Conservation (phyloP, 2,888 invertebrate genomes). For the Tipula confusa region DNA sequence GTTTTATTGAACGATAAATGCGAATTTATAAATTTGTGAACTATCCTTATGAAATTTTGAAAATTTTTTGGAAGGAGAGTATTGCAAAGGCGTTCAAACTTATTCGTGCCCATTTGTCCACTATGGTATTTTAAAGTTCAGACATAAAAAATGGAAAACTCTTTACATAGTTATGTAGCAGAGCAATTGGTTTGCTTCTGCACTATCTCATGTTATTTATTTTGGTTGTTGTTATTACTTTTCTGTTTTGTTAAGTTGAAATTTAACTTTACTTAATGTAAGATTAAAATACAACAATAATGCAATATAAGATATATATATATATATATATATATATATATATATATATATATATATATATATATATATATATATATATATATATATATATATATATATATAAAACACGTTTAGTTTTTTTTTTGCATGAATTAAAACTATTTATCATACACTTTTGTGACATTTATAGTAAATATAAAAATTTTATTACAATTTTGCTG, state of each 20-base stretch:
- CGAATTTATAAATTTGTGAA: too few species aligned
- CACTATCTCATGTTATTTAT: background rate
- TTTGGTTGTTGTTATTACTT: background rate
- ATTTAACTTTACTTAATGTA: constrained; percentile 3
- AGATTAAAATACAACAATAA: constrained; percentile 20
- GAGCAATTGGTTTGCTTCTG: background rate
- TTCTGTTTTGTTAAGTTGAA: background rate
- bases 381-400: background rate
- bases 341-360: too few species aligned
- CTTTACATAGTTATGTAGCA: background rate
- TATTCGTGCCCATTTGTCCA: too few species aligned
- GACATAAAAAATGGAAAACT: too few species aligned
- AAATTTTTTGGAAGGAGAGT: too few species aligned
- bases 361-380: too few species aligned
- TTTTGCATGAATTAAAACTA: constrained; percentile 31
- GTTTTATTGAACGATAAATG: too few species aligned
- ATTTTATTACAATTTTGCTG: constrained; percentile 26
- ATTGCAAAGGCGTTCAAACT: too few species aligned
- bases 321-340: background rate
- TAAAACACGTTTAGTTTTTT: constrained; percentile 27
- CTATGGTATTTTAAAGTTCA: too few species aligned
- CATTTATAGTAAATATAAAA: constrained; percentile 31
- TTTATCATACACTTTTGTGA: constrained; percentile 31
- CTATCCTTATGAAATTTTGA: too few species aligned
- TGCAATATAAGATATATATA: background rate